Evolutionary conservation across 2,113 vertebrate species (phyloP).

Genomic region (Gambusia affinis): DNA sequence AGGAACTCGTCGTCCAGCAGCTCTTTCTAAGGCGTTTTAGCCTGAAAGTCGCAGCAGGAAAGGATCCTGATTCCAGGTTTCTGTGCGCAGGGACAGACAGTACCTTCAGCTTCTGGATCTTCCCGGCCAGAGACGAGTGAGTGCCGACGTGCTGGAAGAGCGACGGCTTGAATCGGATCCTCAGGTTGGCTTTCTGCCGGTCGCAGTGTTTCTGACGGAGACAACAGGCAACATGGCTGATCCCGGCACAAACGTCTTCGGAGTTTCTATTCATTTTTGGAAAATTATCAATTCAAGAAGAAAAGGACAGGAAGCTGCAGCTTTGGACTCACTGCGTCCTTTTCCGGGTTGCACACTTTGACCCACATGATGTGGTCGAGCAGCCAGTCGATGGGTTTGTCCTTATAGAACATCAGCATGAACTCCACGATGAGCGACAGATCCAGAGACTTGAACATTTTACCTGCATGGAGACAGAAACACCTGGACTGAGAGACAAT

Average conservation of each 20-base stretch:
- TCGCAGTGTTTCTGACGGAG: constrained; percentile 94
- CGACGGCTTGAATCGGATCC: constrained; percentile 97
- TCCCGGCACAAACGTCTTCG: neutral
- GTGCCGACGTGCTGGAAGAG: constrained; percentile 98
- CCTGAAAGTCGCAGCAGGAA: too few relatives aligned
- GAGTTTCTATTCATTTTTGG: neutral
- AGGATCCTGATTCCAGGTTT: too few relatives aligned
- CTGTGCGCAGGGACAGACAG: neutral
- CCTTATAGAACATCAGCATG: constrained; percentile 99
- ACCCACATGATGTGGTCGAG: constrained; percentile 99
- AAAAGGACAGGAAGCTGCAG: too few relatives aligned
- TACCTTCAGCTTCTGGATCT: constrained; percentile 99
- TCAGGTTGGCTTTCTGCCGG: constrained; percentile 96
- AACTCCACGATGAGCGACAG: constrained; percentile 98
- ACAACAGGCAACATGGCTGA: neutral
- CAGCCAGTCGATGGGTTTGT: constrained; percentile 99
- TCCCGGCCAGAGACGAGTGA: constrained; percentile 96
- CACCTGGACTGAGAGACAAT: neutral
- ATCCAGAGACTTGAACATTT: constrained; percentile 98
- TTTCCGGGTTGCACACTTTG: constrained; percentile 99
- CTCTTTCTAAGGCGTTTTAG: too few relatives aligned
- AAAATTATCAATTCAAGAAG: neutral
- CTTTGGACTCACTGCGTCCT: constrained; percentile 86
- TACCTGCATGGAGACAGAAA: constrained; percentile 78
- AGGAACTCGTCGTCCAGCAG: too few relatives aligned